These are phyloP conservation scores for Sympetrum striolatum DNA, from an alignment of 2,888 invertebrate species.

Conservation along the genomic window DNA sequence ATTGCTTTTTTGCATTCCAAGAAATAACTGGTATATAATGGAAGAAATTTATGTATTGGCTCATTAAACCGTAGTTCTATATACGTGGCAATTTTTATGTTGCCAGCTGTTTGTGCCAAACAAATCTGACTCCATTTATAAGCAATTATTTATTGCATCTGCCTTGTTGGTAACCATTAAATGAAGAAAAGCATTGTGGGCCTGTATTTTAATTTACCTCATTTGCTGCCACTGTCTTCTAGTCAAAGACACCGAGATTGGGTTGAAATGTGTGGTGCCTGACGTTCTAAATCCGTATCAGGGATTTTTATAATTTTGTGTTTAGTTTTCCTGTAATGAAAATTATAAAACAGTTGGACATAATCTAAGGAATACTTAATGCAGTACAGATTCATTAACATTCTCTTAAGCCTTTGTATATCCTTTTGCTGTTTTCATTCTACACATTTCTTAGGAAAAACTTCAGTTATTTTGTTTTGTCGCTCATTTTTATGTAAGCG, in stretches of 20 bases:
- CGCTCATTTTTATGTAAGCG: background rate
- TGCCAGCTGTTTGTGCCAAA: conserved; percentile 41
- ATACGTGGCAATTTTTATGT: conserved; percentile 2
- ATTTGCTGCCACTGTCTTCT: conserved; percentile 35
- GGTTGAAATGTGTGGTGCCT: background rate
- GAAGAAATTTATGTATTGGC: conserved; percentile 31
- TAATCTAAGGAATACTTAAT: background rate
- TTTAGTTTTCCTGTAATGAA: conserved; percentile 1
- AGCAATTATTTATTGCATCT: conserved; percentile 5
- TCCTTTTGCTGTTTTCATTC: background rate
- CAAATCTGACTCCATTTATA: conserved; percentile 21
- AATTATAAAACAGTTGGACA: background rate
- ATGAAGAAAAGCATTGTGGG: conserved; percentile 22
- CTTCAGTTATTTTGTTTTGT: background rate
- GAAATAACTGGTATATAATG: conserved; percentile 25
- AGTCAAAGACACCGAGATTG: conserved; percentile 14
- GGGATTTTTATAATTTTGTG: background rate
- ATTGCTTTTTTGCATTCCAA: conserved; percentile 42
- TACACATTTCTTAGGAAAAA: background rate
- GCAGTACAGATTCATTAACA: background rate
- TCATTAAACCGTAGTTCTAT: conserved; percentile 30
- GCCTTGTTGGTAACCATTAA: conserved; percentile 21
- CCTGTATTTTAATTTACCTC: conserved; percentile 39
- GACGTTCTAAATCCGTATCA: background rate
- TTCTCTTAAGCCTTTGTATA: background rate